These are phyloP conservation scores for Rotaria sp. DNA, from an alignment of 2,888 invertebrate species.

Conservation along the genomic window DNA sequence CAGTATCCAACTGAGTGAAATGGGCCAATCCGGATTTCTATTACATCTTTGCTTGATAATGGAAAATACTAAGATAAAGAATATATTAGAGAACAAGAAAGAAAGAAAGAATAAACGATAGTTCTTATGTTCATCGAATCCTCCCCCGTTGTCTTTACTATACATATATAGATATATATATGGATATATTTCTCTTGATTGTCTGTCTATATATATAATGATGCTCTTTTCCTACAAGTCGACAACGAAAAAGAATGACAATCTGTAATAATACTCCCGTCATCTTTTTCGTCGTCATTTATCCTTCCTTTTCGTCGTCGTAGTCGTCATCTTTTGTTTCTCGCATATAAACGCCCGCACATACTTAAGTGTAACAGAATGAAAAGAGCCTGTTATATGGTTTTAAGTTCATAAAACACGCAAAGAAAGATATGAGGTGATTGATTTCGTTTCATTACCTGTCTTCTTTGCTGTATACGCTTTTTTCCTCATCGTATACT, in stretches of 20 bases:
- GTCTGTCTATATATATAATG: neutral
- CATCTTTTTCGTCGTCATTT: constrained; percentile 6
- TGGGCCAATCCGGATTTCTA: neutral
- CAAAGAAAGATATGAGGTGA: constrained; percentile 23
- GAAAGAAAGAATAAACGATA: neutral
- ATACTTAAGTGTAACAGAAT: constrained; percentile 10
- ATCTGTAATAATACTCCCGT: constrained; percentile 7
- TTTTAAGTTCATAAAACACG: constrained; percentile 19
- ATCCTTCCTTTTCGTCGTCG: neutral
- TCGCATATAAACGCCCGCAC: neutral
- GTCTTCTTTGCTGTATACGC: neutral
- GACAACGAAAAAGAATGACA: neutral
- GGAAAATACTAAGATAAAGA: neutral
- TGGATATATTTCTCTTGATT: neutral
- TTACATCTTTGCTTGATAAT: neutral
- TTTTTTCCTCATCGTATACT: neutral
- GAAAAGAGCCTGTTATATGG: constrained; percentile 17
- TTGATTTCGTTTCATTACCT: constrained; percentile 19
- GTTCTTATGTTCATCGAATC: neutral
- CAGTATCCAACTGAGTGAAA: neutral
- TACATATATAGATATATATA: too few relatives aligned
- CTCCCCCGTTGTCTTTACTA: neutral
- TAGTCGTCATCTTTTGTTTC: constrained; percentile 8
- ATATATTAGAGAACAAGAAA: too few relatives aligned
- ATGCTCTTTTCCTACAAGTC: neutral